Base-by-base conservation (phyloP, 53 echinoderm and acorn worm species). In the Antedon mediterranea region DNA sequence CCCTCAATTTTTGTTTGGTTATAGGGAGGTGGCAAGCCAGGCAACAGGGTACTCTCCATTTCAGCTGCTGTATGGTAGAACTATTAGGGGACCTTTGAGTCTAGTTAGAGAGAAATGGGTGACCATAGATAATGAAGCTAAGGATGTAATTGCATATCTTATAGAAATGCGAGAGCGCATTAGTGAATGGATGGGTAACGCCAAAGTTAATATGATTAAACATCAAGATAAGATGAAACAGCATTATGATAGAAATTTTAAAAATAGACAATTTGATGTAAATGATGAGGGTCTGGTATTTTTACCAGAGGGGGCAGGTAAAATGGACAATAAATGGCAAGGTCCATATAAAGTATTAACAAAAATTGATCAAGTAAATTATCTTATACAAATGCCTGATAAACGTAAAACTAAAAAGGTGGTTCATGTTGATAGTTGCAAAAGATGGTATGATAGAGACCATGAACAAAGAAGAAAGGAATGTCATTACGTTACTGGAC, bases 341-440 rank as follows among this genome's bases (percentile, higher is more conserved):
- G 8, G 86, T 26, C 78, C 82, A 32, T 86, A 72, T 71, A 41
- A 71, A 32, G 42, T 86, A 34, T 33, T 30, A 0, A 23, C 37
- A n/a, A 73, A 32, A 71, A 28, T 81, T 31, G 43, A 78, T 70
- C n/a, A n/a, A n/a, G n/a, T n/a, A n/a, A n/a, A n/a, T n/a, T n/a
- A n/a, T n/a, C n/a, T n/a, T n/a, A n/a, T n/a, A n/a, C n/a, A n/a
- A n/a, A n/a, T n/a, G n/a, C n/a, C n/a, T n/a, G n/a, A n/a, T n/a
- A n/a, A n/a, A n/a, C n/a, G n/a, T n/a, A n/a, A n/a, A n/a, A n/a
- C n/a, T n/a, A n/a, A n/a, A n/a, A n/a, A n/a, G n/a, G n/a, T n/a
- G n/a, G n/a, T n/a, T n/a, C n/a, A n/a, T n/a, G n/a, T n/a, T n/a
- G n/a, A n/a, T n/a, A n/a, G n/a, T n/a, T n/a, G n/a, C n/a, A n/a